These are phyloP conservation scores for Ophonus ardosiacus DNA, from an alignment of 2,888 invertebrate species.

Conservation along the genomic window DNA sequence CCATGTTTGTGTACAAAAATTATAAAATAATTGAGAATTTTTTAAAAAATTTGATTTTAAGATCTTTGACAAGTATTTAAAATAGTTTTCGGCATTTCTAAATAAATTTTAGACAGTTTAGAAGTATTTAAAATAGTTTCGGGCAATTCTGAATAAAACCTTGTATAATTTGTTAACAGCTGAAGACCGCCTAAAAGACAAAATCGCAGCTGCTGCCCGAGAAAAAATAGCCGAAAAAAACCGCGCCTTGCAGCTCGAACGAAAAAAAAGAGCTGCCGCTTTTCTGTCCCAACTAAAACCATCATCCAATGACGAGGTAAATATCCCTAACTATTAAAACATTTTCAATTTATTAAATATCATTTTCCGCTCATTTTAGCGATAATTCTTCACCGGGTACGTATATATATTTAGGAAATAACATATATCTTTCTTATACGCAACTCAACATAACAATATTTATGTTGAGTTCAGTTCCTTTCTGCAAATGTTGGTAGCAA, in stretches of 20 bases:
- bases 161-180: constrained; percentile 69
- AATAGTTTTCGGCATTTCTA: neutral
- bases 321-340: neutral
- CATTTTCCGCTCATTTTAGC: neutral
- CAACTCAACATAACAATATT: neutral
- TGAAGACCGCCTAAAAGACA: constrained; percentile 80
- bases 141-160: neutral
- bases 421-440: neutral
- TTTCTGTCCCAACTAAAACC: constrained; percentile 79
- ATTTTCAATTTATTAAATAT: constrained; percentile 2
- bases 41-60: neutral
- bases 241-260: constrained; percentile 81
- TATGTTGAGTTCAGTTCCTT: too few species aligned
- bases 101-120: neutral
- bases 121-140: neutral
- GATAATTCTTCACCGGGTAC: neutral
- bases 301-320: constrained; percentile 42
- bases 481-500: neutral
- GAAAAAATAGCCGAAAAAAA: constrained; percentile 80
- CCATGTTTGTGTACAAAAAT: too few species aligned
- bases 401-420: neutral
- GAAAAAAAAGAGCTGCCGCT: constrained; percentile 89
- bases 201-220: constrained; percentile 78
- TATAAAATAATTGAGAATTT: too few species aligned
- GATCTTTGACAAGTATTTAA: too few species aligned